Evolutionary conservation across 2,113 vertebrate genomes (phyloP).

Genomic region (Cheilinus undulatus): DNA sequence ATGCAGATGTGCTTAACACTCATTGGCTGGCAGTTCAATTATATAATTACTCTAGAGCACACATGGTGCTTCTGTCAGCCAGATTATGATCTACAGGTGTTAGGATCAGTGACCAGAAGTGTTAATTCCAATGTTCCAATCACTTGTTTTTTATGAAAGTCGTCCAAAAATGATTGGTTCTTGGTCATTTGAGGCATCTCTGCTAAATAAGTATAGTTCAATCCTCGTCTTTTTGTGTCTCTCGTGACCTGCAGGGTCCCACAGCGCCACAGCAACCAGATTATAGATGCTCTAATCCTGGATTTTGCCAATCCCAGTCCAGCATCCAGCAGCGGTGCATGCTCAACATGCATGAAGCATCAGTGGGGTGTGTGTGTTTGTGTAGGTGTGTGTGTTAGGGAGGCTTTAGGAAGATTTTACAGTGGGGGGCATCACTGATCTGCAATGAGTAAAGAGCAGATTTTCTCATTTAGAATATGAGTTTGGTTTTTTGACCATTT

Average conservation of each 20-base stretch:
- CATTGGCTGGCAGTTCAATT: too few relatives aligned
- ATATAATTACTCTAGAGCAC: too few relatives aligned
- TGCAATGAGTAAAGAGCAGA: not conserved
- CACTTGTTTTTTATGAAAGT: too few relatives aligned
- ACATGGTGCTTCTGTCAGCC: too few relatives aligned
- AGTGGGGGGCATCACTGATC: constrained; percentile 1
- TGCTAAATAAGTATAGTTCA: too few relatives aligned
- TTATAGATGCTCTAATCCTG: constrained; percentile 78
- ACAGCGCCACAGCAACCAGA: constrained; percentile 68
- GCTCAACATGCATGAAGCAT: constrained; percentile 31
- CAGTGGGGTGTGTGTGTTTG: constrained; percentile 13
- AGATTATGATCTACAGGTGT: too few relatives aligned
- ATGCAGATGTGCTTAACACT: too few relatives aligned
- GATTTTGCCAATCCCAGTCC: constrained; percentile 76
- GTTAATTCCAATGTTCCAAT: too few relatives aligned
- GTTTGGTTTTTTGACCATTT: not conserved
- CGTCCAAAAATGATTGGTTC: too few relatives aligned
- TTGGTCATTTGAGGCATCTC: too few relatives aligned
- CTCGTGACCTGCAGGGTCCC: constrained; percentile 45
- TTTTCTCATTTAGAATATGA: not conserved
- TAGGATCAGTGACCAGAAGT: too few relatives aligned
- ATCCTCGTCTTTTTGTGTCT: constrained; percentile 44
- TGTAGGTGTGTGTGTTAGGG: not conserved
- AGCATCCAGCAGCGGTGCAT: constrained; percentile 42
- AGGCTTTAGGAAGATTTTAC: constrained; percentile 6